phyloP scores from a whole-genome alignment of 2,888 invertebrate species.

The Lithophane ornitopus region DNA sequence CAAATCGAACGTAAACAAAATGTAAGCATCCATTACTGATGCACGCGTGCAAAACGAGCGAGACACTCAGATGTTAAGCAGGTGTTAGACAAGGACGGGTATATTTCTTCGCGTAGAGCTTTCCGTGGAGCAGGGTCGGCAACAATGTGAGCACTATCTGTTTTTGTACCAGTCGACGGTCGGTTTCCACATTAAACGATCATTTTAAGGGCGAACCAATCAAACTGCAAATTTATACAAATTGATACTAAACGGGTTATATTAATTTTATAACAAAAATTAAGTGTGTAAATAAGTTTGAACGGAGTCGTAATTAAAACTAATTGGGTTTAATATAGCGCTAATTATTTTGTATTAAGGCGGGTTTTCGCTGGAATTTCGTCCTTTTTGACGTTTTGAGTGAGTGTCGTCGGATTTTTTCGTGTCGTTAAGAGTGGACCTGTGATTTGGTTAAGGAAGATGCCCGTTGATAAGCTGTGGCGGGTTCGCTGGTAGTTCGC shows the following conservation, averaged over 20 bases:
- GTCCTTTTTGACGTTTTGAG: constrained; percentile 81
- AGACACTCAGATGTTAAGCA: constrained; percentile 55
- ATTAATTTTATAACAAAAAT: constrained; percentile 91
- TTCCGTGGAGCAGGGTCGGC: constrained; percentile 64
- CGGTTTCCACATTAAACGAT: constrained; percentile 90
- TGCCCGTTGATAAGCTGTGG: constrained; percentile 27
- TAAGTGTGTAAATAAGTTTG: constrained; percentile 91
- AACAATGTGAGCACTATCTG: constrained; percentile 80
- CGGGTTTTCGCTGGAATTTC: constrained; percentile 83
- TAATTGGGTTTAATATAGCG: constrained; percentile 89
- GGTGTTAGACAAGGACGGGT: constrained; percentile 76
- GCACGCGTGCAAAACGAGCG: constrained; percentile 75
- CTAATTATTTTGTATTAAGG: constrained; percentile 89
- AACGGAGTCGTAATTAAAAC: constrained; percentile 88
- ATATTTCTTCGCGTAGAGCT: constrained; percentile 68
- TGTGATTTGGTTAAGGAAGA: constrained; percentile 41
- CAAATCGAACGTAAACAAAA: constrained; percentile 90
- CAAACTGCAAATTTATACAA: constrained; percentile 90
- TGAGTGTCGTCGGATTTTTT: constrained; percentile 72
- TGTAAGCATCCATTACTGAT: constrained; percentile 89
- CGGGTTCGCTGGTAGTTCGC: constrained; percentile 16
- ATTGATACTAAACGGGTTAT: constrained; percentile 91
- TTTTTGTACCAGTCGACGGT: constrained; percentile 88
- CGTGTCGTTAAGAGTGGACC: constrained; percentile 60
- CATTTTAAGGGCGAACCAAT: constrained; percentile 90